Evolutionary conservation across 2,797 vertebrate species (phyloP).

Genomic region (Brachyalestes nurse): DNA sequence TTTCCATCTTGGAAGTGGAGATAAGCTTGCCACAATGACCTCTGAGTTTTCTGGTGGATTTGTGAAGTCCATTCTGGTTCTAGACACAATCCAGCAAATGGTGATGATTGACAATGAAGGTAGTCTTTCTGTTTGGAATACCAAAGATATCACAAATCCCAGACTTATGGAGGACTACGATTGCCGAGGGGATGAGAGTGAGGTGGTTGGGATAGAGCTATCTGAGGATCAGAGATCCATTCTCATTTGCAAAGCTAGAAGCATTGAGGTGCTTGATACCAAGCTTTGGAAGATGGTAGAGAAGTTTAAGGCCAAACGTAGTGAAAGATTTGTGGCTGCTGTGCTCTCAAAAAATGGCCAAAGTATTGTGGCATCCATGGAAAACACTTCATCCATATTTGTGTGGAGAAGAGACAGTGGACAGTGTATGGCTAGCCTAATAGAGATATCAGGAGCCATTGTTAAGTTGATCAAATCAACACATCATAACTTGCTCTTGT

Average conservation of each 20-base stretch:
- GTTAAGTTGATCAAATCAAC: conserved; percentile 96
- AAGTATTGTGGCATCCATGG: conserved; percentile 98
- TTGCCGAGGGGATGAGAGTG: conserved; percentile 92
- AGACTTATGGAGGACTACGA: conserved; percentile 96
- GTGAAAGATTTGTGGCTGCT: conserved; percentile 91
- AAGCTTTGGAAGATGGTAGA: conserved; percentile 95
- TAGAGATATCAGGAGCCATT: conserved; percentile 97
- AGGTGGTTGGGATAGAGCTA: conserved; percentile 94
- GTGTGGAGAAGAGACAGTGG: conserved; percentile 98
- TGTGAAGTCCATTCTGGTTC: conserved; percentile 94
- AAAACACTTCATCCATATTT: conserved; percentile 98
- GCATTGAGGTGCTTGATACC: conserved; percentile 95
- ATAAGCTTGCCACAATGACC: conserved; percentile 93
- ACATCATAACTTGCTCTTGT: conserved; percentile 96
- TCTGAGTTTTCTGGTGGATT: conserved; percentile 98
- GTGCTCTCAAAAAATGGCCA: conserved; percentile 96
- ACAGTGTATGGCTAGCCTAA: conserved; percentile 98
- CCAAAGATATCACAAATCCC: conserved; percentile 92
- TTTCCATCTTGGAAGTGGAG: conserved; percentile 95
- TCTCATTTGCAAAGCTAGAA: conserved; percentile 95
- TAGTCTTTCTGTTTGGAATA: conserved; percentile 97
- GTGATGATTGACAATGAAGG: conserved; percentile 98
- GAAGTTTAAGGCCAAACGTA: conserved; percentile 98
- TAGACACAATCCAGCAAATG: conserved; percentile 95
- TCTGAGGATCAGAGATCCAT: conserved; percentile 97